These are phyloP conservation scores for Stenchaetothrips biformis DNA, from an alignment of 2,888 invertebrate genomes.

Conservation along the genomic window DNA sequence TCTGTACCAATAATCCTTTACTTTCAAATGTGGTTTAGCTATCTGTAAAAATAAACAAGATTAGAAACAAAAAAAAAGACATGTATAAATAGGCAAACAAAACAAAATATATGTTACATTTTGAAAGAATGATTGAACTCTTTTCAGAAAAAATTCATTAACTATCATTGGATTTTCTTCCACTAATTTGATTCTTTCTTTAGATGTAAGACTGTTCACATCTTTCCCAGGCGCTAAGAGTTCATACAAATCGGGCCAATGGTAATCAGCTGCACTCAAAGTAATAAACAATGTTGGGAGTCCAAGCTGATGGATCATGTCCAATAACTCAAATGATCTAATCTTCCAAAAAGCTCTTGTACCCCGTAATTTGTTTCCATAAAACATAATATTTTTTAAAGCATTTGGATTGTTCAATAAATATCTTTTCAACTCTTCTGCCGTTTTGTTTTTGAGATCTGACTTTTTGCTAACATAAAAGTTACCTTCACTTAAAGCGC, in stretches of 20 bases:
- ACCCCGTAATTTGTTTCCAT: constrained; percentile 29
- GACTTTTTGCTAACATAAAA: neutral
- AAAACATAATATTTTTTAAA: constrained; percentile 32
- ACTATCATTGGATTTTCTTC: constrained; percentile 32
- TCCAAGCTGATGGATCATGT: constrained; percentile 34
- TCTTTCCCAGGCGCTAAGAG: constrained; percentile 22
- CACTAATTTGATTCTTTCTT: constrained; percentile 21
- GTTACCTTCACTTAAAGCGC: neutral
- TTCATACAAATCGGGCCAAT: constrained; percentile 33
- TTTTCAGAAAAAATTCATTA: constrained; percentile 29
- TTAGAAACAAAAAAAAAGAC: too few species aligned
- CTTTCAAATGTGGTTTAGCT: neutral
- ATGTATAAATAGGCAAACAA: neutral
- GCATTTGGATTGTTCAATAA: constrained; percentile 28
- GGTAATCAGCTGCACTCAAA: constrained; percentile 34
- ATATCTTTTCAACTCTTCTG: constrained; percentile 19
- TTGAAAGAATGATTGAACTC: neutral
- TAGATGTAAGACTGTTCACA: neutral
- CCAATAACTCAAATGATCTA: constrained; percentile 31
- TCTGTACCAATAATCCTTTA: constrained; percentile 32
- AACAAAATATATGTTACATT: neutral
- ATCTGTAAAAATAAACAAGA: neutral
- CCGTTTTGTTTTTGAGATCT: neutral
- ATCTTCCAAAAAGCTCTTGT: constrained; percentile 33
- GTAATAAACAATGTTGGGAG: constrained; percentile 35